phyloP scores from a whole-genome alignment of 1,140 invertebrate genomes.

The Akabosia matsudoensis region DNA sequence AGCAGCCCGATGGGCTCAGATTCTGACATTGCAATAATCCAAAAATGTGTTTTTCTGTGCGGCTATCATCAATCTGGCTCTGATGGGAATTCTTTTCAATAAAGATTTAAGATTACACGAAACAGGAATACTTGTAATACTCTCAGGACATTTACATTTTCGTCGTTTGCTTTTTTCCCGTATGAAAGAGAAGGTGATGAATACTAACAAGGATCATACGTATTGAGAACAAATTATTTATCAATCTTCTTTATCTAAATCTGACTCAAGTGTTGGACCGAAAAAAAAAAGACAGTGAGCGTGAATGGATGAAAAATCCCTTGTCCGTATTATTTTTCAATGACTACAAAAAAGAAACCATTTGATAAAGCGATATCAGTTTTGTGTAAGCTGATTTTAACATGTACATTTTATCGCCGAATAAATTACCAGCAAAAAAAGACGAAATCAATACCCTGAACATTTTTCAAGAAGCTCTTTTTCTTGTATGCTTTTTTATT shows the following conservation, averaged over 20 bases:
- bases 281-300: not conserved
- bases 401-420: not conserved
- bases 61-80: slow-evolving; percentile 4
- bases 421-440: not conserved
- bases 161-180: not conserved
- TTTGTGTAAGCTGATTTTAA: not conserved
- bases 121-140: no score
- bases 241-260: not conserved
- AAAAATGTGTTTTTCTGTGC: not conserved
- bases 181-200: not conserved
- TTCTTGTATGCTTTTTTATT: no score
- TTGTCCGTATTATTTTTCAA: not conserved
- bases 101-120: not conserved
- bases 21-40: not conserved
- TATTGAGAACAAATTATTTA: not conserved
- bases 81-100: not conserved
- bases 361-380: not conserved
- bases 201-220: not conserved
- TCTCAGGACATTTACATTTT: not conserved
- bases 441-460: not conserved
- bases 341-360: not conserved
- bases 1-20: not conserved
- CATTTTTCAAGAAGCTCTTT: no score
- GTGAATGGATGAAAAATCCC: not conserved
- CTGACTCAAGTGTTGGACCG: no score